Evolutionary conservation across 2,888 invertebrate genomes (phyloP), one percentile per base, ranked within the genome.

Genomic region (Busseola fusca): DNA sequence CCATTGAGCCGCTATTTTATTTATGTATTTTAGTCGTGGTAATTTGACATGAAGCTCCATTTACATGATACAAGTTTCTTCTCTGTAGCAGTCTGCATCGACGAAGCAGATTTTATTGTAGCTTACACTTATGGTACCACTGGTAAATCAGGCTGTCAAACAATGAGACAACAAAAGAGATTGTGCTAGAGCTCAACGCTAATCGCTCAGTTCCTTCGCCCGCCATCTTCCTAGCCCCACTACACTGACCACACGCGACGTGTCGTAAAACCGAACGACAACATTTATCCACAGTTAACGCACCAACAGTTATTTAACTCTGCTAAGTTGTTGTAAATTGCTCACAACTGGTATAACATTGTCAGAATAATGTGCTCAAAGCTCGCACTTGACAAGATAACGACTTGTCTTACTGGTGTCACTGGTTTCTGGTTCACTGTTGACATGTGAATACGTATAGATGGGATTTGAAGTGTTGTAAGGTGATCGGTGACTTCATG

Each of bases 201-300:
- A 2, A 1, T 10, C 52, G 59, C 76, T 77, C 54, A 21, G 60
- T 52, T 30, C 25, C 1, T 9, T 0, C 10, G 7, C 2, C 40
- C 64, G 68, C 65, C 10, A 25, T 50, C 52, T 67, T 70, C 34
- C 5, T 73, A 76, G 85, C 91, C 87, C 78, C 21, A 62, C 70
- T 71, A 70, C 80, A 84, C 82, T 86, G 93, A 88, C 93, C 93
- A 91, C 91, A 93, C 93, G 89, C 91, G 86, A 87, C 79, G 90
- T 81, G 84, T 89, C 92, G 89, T 94, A 91, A 93, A 92, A 87
- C 84, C 78, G 82, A 92, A 92, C 87, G 92, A 92, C 92, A 91
- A 91, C 91, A 92, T 93, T 92, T 92, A 91, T 91, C 90, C 87
- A 86, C 84, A 87, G 86, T 88, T 88, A 89, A 88, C 85, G 83